phyloP scores from a whole-genome alignment of 2,888 invertebrate genomes.

The Encarsia formosa region DNA sequence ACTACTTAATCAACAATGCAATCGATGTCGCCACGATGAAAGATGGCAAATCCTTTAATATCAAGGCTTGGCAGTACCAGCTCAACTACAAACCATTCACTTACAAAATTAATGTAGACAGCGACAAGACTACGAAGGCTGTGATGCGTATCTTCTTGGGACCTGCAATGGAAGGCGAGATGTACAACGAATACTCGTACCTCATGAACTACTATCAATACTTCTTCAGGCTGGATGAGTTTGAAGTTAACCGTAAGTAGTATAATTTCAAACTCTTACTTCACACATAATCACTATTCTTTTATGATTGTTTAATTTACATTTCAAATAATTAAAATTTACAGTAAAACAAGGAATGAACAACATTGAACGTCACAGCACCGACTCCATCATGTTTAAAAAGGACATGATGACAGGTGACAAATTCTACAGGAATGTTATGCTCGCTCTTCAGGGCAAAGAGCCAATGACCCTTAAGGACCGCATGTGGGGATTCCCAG shows the following conservation, averaged over 20 bases:
- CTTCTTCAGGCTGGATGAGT: conserved; percentile 62
- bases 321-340: conserved; percentile 10
- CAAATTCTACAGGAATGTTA: conserved; percentile 39
- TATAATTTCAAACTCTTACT: background rate
- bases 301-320: background rate
- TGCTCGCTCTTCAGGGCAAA: conserved; percentile 40
- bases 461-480: conserved; percentile 41
- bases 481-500: conserved; percentile 51
- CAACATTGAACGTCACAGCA: conserved; percentile 41
- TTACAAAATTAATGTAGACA: conserved; percentile 59
- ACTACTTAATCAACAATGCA: conserved; percentile 61
- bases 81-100: conserved; percentile 68
- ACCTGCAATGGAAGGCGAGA: conserved; percentile 55
- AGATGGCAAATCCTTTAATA: conserved; percentile 52
- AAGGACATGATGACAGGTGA: conserved; percentile 37
- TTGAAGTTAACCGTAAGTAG: conserved; percentile 55
- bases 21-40: conserved; percentile 53
- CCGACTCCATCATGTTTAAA: conserved; percentile 35
- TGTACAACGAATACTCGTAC: conserved; percentile 52
- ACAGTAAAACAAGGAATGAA: conserved; percentile 43
- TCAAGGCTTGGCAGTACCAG: conserved; percentile 64
- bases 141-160: conserved; percentile 65
- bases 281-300: background rate
- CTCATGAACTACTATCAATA: conserved; percentile 49
- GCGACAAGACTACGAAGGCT: conserved; percentile 58